Evolutionary conservation across 2,888 invertebrate genomes (phyloP), one percentile per base, ranked within the genome.

Genomic region (Thera obeliscata): DNA sequence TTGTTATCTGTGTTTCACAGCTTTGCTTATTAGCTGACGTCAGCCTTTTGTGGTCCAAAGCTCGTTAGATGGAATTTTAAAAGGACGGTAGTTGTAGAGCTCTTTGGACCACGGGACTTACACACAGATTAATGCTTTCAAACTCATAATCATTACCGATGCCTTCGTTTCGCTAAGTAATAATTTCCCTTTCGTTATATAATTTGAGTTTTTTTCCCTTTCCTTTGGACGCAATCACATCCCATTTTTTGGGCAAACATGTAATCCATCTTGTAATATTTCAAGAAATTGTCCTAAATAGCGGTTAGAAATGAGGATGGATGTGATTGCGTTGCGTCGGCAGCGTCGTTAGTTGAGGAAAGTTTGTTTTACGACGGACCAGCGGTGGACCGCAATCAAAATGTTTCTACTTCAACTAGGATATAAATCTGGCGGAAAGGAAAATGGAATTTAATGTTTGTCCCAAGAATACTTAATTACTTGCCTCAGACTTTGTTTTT

Each of bases 361-460:
- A 87, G 84, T 85, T 85, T 71, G 78, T 83, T 83, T 86, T 86
- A 84, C 84, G 86, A 84, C 78, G 75, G 73, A 73, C 66, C 60
- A 66, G 78, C 77, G 86, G 85, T 81, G 79, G 79, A 81, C 87
- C 87, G 88, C 87, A 87, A 89, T 89, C 88, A 87, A 88, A 88
- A 87, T 82, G 85, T 84, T 86, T 73, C 81, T 74, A 78, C 78
- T 76, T 61, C 67, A 22, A 75, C 80, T 67, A 12, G 35, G 81
- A 81, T 74, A 64, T 83, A 82, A 54, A 78, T 52, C 59, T 63
- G 3, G 65, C 71, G 72, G 76, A 81, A 73, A 65, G 43, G 43
- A 46, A 46, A 46, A 9, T 46, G 43, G 43, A 46, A 46, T 46
- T 46, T 8, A 46, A 46, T 46, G 43, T 5, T 46, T 46, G 8